Percentiles rank a stretch among this genome's conserved stretches.
Evolutionary conservation across 23 tunicate species (phyloP).

Genomic region (Clavelina lepadiformis): DNA sequence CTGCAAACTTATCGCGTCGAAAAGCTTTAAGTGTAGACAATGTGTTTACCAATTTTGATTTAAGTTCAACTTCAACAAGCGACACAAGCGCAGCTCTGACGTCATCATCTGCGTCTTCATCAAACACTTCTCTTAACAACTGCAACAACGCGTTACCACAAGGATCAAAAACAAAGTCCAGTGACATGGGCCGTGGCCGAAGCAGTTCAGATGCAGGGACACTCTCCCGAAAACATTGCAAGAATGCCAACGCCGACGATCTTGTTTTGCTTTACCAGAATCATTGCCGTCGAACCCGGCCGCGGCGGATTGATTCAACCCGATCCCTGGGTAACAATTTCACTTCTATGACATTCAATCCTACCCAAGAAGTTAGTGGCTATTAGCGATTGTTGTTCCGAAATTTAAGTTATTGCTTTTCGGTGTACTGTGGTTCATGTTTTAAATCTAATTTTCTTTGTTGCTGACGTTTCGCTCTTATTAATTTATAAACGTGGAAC

Average conservation of each 20-base stretch:
- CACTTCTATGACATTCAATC: too few species aligned
- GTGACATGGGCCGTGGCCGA: neutral
- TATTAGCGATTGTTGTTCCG: too few species aligned
- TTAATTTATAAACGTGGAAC: too few species aligned
- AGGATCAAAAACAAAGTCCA: neutral
- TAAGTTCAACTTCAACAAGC: neutral
- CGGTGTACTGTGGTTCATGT: too few species aligned
- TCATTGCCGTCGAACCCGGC: slow-evolving; percentile 25
- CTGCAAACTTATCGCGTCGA: slow-evolving; percentile 13
- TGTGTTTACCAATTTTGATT: slow-evolving; percentile 8
- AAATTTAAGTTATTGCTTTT: too few species aligned
- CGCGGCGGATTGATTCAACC: slow-evolving; percentile 10
- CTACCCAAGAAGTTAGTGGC: too few species aligned
- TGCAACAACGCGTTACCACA: neutral
- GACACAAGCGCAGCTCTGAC: slow-evolving; percentile 11
- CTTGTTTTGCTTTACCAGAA: slow-evolving; percentile 23
- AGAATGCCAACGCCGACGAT: slow-evolving; percentile 25
- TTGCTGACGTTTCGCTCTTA: too few species aligned
- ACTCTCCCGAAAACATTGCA: neutral
- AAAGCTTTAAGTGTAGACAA: slow-evolving; percentile 50
- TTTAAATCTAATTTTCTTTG: too few species aligned
- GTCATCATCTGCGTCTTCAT: slow-evolving; percentile 26
- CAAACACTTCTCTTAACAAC: slow-evolving; percentile 26
- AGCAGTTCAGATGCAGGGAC: slow-evolving; percentile 12
- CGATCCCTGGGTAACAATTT: too few species aligned